phyloP scores from a whole-genome alignment of 2,888 invertebrate species.

The Epinotia brunnichana region DNA sequence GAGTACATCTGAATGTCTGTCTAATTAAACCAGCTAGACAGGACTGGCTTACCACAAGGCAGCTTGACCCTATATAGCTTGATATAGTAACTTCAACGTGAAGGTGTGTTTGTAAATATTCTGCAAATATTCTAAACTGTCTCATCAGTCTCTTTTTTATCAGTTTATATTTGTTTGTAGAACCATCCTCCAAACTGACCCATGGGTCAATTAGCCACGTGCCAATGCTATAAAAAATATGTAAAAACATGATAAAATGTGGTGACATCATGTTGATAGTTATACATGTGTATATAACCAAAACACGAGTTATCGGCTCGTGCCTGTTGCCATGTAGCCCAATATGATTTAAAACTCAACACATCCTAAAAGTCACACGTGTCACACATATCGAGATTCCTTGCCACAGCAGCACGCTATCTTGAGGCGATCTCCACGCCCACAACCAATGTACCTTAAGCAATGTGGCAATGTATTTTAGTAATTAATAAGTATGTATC shows the following conservation, averaged over 20 bases:
- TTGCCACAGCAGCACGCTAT: too few species aligned
- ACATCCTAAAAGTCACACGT: background rate
- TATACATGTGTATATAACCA: background rate
- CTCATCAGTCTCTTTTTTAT: background rate
- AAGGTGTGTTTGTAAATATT: background rate
- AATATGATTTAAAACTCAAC: background rate
- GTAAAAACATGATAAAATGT: conserved; percentile 15
- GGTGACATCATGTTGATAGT: conserved; percentile 10
- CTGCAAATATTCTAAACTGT: background rate
- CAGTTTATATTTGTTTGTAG: background rate
- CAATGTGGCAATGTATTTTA: too few species aligned
- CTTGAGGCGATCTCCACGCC: too few species aligned
- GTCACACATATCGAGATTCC: background rate
- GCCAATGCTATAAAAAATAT: background rate
- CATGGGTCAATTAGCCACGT: conserved; percentile 10
- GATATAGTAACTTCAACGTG: background rate
- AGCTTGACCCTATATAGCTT: too few species aligned
- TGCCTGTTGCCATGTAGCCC: background rate
- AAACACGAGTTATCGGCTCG: background rate
- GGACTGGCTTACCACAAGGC: too few species aligned
- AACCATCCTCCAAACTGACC: conserved; percentile 7
- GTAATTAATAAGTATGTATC: too few species aligned
- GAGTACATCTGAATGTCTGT: too few species aligned
- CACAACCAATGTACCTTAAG: too few species aligned
- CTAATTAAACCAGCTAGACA: too few species aligned